Percentiles rank a stretch among this genome's conserved stretches.
Conservation (phyloP, 2,797 vertebrate genomes). For the Momotus momota region DNA sequence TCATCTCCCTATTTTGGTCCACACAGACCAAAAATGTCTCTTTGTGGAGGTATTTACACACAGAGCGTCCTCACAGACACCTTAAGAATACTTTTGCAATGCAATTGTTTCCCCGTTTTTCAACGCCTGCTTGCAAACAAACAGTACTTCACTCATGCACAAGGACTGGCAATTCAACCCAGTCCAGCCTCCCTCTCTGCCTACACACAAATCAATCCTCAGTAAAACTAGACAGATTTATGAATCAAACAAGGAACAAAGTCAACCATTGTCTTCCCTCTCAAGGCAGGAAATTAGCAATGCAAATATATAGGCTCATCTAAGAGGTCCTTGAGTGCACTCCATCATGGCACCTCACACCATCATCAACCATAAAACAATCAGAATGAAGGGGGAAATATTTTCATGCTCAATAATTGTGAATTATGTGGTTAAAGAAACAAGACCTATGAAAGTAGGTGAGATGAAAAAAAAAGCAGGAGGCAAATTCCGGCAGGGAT, state of each 20-base stretch:
- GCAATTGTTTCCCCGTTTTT: neutral
- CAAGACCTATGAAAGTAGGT: neutral
- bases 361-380: slow-evolving; percentile 28
- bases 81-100: neutral
- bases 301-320: slow-evolving; percentile 62
- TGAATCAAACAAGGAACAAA: slow-evolving; percentile 59
- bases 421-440: slow-evolving; percentile 54
- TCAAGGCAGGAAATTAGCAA: slow-evolving; percentile 59
- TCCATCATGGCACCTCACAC: slow-evolving; percentile 47
- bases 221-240: slow-evolving; percentile 55
- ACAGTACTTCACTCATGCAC: neutral
- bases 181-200: neutral
- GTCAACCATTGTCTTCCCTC: slow-evolving; percentile 37
- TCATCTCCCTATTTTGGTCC: slow-evolving; percentile 37
- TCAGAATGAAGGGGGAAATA: slow-evolving; percentile 45
- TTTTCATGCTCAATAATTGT: slow-evolving; percentile 47
- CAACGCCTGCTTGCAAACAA: slow-evolving; percentile 40
- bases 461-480: neutral
- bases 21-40: neutral
- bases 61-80: neutral
- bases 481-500: slow-evolving; percentile 17
- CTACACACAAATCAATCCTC: slow-evolving; percentile 58
- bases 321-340: slow-evolving; percentile 62
- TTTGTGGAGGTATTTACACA: neutral
- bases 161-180: neutral